A percentile compares a stretch with the other conserved stretches of the same genome.
These are phyloP conservation scores for Capreolus pygargus DNA, from an alignment of 2,113 vertebrate genomes.

Conservation along the genomic window DNA sequence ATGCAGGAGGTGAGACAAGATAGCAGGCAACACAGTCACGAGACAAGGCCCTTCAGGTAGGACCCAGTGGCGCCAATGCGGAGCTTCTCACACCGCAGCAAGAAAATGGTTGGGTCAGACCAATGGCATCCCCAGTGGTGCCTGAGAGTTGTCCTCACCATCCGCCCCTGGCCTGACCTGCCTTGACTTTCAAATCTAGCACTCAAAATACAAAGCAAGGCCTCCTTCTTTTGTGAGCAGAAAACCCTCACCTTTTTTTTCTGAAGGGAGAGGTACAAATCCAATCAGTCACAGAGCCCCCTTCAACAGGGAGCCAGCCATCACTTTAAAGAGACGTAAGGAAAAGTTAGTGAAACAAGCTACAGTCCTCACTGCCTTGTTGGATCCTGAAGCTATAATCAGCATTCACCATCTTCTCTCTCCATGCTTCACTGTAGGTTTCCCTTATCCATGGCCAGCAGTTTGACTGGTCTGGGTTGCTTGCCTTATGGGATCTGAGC, in stretches of 20 bases:
- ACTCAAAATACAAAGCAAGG: neutral
- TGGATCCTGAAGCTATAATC: neutral
- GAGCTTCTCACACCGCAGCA: neutral
- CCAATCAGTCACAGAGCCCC: no score
- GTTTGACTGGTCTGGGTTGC: neutral
- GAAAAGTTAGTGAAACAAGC: neutral
- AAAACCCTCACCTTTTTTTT: neutral
- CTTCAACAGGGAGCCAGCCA: neutral
- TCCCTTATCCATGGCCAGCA: neutral
- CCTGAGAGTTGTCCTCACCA: neutral
- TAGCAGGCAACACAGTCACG: neutral
- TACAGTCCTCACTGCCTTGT: no score
- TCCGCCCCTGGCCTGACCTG: neutral
- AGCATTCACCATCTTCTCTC: neutral
- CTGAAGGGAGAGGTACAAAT: neutral
- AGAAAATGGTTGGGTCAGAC: neutral
- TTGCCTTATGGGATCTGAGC: neutral
- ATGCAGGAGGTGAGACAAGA: neutral
- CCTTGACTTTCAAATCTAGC: neutral
- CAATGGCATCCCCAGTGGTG: no score
- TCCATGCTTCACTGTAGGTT: neutral
- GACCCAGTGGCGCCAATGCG: neutral
- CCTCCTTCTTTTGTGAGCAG: neutral
- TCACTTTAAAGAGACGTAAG: neutral
- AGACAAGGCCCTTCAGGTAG: accelerated